Evolutionary conservation across 2,113 vertebrate genomes (phyloP).

Genomic region (Tringa solitaria): DNA sequence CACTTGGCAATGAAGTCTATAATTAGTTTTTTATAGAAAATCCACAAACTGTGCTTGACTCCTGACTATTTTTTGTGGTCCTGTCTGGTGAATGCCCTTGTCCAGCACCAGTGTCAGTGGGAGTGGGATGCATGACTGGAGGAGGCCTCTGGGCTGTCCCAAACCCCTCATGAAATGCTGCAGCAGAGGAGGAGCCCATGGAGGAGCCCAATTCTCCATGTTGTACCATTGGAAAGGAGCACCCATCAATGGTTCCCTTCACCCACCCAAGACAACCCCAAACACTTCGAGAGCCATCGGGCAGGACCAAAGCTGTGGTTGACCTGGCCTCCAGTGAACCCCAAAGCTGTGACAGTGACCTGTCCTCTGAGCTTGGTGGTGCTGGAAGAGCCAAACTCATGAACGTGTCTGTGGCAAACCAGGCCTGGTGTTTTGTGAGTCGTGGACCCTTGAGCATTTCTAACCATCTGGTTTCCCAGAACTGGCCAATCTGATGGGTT

Average conservation of each 20-base stretch:
- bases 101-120: fast-evolving
- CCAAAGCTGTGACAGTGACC: fast-evolving
- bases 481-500: background rate
- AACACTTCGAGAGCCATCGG: fast-evolving
- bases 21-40: constrained; percentile 49
- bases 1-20: background rate
- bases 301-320: background rate
- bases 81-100: background rate
- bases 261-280: background rate
- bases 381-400: background rate
- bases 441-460: background rate
- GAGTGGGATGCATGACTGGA: fast-evolving
- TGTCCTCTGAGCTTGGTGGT: fast-evolving
- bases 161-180: background rate
- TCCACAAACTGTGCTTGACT: background rate
- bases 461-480: background rate
- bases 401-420: background rate
- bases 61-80: background rate
- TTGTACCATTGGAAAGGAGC: background rate
- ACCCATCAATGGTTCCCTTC: background rate
- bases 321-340: background rate
- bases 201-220: background rate
- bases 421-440: background rate
- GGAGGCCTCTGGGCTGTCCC: background rate
- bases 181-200: background rate